phyloP scores from a whole-genome alignment of 1,140 invertebrate species.

The Heliconius hermathena region DNA sequence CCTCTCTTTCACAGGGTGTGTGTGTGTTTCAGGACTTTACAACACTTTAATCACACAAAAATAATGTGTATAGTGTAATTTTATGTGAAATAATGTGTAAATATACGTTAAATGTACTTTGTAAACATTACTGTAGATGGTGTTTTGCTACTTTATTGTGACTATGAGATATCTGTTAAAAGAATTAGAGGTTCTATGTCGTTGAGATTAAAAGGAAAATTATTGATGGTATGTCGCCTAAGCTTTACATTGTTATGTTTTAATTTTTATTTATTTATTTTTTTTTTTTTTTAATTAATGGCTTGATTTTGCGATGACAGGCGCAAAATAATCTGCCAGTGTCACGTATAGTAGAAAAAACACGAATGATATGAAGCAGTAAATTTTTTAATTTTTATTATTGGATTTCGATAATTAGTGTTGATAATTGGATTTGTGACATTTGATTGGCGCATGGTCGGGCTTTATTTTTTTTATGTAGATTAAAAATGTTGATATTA shows the following conservation, averaged over 20 bases:
- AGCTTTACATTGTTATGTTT: conserved; percentile 26
- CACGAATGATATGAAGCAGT: no score
- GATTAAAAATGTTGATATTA: conserved; percentile 16
- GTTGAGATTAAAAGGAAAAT: conserved; percentile 34
- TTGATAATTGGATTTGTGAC: conserved; percentile 46
- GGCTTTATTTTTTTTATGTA: conserved; percentile 15
- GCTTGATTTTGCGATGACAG: no score
- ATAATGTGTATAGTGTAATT: conserved; percentile 25
- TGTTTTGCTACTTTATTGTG: conserved; percentile 1
- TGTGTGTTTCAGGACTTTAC: conserved; percentile 35
- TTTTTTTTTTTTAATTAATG: no score
- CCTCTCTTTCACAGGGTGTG: conserved; percentile 38
- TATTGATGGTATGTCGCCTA: conserved; percentile 47
- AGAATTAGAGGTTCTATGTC: conserved; percentile 44
- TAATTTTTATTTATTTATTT: conserved; percentile 25
- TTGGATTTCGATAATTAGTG: conserved; percentile 42
- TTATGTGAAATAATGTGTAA: conserved; percentile 39
- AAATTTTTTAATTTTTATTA: conserved; percentile 28
- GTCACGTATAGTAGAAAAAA: no score
- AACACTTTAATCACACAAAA: conserved; percentile 20
- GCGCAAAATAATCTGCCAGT: no score
- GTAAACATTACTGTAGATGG: not conserved
- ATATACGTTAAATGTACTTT: conserved; percentile 18
- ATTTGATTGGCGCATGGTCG: conserved; percentile 2
- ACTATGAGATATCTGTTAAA: conserved; percentile 36